phyloP scores from a whole-genome alignment of 1,140 invertebrate species.

The Danaus melanippus region DNA sequence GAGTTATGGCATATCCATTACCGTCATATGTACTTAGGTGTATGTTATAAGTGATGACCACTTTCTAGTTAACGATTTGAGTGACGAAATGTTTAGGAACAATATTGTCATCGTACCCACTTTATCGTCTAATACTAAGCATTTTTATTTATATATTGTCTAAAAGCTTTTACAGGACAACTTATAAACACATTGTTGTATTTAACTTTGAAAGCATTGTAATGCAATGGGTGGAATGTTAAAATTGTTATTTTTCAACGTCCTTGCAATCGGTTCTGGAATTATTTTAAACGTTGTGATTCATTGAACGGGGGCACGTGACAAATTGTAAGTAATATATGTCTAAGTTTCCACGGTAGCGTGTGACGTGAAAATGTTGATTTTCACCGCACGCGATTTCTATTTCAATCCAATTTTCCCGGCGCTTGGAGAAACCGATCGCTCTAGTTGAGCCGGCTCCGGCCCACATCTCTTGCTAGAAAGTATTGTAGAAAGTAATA shows the following conservation, averaged over 20 bases:
- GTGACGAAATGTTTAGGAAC: conserved; percentile 28
- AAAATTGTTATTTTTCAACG: no score
- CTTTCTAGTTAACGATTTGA: conserved; percentile 46
- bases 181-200: no score
- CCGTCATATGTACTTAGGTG: conserved; percentile 21
- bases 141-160: no score
- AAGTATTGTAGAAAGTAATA: conserved; percentile 71
- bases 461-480: conserved; percentile 70
- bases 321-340: background rate
- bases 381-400: conserved; percentile 66
- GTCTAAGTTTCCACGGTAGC: conserved; percentile 46
- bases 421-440: conserved; percentile 66
- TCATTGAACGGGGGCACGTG: no score
- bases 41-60: conserved; percentile 26
- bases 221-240: no score
- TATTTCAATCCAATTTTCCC: conserved; percentile 70
- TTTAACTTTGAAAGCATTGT: no score
- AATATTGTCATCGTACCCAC: conserved; percentile 7
- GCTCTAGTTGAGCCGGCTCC: conserved; percentile 63
- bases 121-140: background rate
- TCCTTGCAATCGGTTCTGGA: no score
- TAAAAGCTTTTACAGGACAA: no score
- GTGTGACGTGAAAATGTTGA: conserved; percentile 64
- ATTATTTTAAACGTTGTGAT: no score
- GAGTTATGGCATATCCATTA: conserved; percentile 49